Conservation (phyloP, 2,797 vertebrate species). For the Clarias laeviceps region DNA sequence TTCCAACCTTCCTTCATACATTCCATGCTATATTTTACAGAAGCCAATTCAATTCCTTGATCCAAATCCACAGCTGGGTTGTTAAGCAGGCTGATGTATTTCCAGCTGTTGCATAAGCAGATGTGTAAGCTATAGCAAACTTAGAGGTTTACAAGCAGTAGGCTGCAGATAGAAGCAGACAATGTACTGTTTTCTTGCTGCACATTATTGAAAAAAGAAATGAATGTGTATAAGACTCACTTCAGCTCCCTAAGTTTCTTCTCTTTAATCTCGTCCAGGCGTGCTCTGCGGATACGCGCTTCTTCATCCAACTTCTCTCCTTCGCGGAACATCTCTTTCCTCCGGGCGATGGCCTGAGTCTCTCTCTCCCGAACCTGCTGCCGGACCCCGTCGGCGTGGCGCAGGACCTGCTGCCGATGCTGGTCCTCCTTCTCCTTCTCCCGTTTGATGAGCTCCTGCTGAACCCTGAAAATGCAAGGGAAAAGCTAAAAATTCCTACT, state of each 20-base stretch:
- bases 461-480: slow-evolving; percentile 67
- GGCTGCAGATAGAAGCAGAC: too few relatives aligned
- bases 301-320: slow-evolving; percentile 73
- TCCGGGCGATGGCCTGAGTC: slow-evolving; percentile 66
- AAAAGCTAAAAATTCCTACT: background rate
- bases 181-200: background rate
- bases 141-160: background rate
- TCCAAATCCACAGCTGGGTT: background rate
- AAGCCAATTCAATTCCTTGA: background rate
- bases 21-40: background rate
- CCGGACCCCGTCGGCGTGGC: slow-evolving; percentile 71
- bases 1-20: background rate
- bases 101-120: background rate
- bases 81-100: background rate
- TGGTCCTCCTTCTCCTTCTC: slow-evolving; percentile 72
- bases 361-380: slow-evolving; percentile 81
- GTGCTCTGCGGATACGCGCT: slow-evolving; percentile 68
- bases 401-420: slow-evolving; percentile 50
- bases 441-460: slow-evolving; percentile 73
- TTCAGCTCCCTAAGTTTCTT: slow-evolving; percentile 86
- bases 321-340: slow-evolving; percentile 75
- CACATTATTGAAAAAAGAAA: too few relatives aligned
- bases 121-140: background rate
- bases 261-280: slow-evolving; percentile 77
- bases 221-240: slow-evolving; percentile 66